These are phyloP conservation scores for Drosophila willistoni DNA, from an alignment of 1,140 invertebrate species.

Conservation along the genomic window DNA sequence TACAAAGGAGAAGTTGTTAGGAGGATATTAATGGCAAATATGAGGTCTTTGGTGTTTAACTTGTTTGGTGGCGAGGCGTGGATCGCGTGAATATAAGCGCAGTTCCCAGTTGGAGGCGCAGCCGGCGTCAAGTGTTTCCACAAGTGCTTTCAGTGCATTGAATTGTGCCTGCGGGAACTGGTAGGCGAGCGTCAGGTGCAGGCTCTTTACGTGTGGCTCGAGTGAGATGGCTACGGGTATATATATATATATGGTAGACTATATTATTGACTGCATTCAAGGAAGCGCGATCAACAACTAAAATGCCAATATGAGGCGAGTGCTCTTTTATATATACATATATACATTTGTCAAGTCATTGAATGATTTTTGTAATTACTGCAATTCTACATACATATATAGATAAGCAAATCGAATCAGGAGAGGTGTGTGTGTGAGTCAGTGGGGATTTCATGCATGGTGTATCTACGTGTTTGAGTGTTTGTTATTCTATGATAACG, in stretches of 20 bases:
- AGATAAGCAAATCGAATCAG: conserved; percentile 30
- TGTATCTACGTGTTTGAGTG: conserved; percentile 17
- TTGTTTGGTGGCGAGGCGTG: conserved; percentile 89
- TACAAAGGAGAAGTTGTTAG: neutral
- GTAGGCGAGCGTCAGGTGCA: conserved; percentile 94
- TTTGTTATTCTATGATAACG: neutral
- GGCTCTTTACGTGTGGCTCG: conserved; percentile 91
- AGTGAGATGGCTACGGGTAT: conserved; percentile 86
- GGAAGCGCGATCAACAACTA: conserved; percentile 12
- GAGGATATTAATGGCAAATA: neutral
- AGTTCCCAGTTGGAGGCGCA: conserved; percentile 91
- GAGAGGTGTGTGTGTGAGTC: conserved; percentile 9
- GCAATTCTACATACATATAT: neutral
- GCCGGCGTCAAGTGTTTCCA: conserved; percentile 88
- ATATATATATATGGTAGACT: conserved; percentile 33
- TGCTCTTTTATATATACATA: conserved; percentile 45
- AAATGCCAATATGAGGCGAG: conserved; percentile 1
- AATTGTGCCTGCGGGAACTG: conserved; percentile 91
- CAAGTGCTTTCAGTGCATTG: conserved; percentile 88
- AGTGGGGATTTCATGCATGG: conserved; percentile 29
- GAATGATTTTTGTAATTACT: neutral
- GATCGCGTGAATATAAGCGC: conserved; percentile 92
- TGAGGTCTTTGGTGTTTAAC: conserved; percentile 82
- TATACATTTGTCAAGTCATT: conserved; percentile 36
- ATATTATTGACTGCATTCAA: conserved; percentile 52